These are phyloP conservation scores for Geothlypis trichas DNA, from an alignment of 2,113 vertebrate species.

Conservation along the genomic window DNA sequence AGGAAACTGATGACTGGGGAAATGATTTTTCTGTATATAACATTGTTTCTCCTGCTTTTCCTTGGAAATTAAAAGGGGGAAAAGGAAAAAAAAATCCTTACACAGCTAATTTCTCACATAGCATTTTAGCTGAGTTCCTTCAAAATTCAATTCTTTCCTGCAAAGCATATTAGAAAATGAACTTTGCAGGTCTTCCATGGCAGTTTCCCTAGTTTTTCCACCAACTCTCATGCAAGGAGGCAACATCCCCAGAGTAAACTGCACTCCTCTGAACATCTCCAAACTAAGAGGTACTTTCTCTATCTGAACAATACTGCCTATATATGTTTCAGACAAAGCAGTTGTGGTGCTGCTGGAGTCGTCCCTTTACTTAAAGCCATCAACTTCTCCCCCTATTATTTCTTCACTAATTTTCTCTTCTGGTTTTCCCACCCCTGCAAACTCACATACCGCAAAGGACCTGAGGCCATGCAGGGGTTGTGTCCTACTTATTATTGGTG, in stretches of 20 bases:
- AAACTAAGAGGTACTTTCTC: background rate
- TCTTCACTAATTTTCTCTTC: background rate
- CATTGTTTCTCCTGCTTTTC: background rate
- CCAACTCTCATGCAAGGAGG: background rate
- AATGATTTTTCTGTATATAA: background rate
- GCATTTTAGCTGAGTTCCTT: background rate
- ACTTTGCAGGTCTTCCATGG: background rate
- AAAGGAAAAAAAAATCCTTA: background rate
- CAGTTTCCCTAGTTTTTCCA: background rate
- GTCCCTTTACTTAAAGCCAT: background rate
- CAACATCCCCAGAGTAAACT: background rate
- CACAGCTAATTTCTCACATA: background rate
- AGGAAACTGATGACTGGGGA: background rate
- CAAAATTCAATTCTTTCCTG: background rate
- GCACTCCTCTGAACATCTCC: background rate
- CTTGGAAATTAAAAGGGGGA: background rate
- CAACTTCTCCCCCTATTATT: background rate
- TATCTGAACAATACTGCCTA: background rate
- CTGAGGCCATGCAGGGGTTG: background rate
- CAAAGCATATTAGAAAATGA: background rate
- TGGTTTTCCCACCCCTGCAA: background rate
- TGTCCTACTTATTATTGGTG: background rate
- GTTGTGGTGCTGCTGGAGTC: background rate
- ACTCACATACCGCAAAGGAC: background rate
- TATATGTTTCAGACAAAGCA: background rate